phyloP scores from a whole-genome alignment of 2,113 vertebrate species.

The Dipodomys spectabilis region DNA sequence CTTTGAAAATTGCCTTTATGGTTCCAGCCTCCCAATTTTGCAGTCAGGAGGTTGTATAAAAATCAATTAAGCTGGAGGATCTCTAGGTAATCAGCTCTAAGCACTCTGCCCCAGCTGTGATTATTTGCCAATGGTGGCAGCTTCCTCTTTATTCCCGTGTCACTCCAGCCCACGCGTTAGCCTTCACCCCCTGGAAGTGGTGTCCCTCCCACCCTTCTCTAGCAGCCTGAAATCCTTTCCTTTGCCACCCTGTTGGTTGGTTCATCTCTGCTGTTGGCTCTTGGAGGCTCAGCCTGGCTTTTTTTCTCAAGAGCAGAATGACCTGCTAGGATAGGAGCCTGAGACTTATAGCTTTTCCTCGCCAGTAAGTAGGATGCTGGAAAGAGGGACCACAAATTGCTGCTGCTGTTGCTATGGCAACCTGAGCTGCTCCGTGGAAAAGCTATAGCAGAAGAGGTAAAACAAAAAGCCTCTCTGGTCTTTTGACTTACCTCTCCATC shows the following conservation, averaged over 20 bases:
- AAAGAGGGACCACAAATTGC: slow-evolving; percentile 2
- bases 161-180: slow-evolving; percentile 1
- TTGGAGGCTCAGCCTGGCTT: not conserved
- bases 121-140: slow-evolving; percentile 50
- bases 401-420: slow-evolving; percentile 66
- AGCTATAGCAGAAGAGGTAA: slow-evolving; percentile 14
- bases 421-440: slow-evolving; percentile 44
- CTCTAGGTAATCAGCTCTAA: slow-evolving; percentile 53
- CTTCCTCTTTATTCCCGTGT: slow-evolving; percentile 32
- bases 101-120: slow-evolving; percentile 54
- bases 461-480: not conserved
- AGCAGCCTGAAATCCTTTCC: not conserved
- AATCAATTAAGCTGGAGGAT: slow-evolving; percentile 70
- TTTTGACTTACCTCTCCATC: slow-evolving; percentile 41
- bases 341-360: slow-evolving; percentile 14
- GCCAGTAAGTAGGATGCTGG: slow-evolving; percentile 39
- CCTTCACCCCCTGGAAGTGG: slow-evolving; percentile 41
- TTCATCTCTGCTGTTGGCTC: not conserved
- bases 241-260: not conserved
- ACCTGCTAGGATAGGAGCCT: slow-evolving; percentile 53
- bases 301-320: not conserved
- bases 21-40: slow-evolving; percentile 60
- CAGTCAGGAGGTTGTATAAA: slow-evolving; percentile 61
- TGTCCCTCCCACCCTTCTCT: not conserved
- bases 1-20: slow-evolving; percentile 71